phyloP scores from a whole-genome alignment of 2,888 invertebrate species.

The Hemistola chrysoprasaria region DNA sequence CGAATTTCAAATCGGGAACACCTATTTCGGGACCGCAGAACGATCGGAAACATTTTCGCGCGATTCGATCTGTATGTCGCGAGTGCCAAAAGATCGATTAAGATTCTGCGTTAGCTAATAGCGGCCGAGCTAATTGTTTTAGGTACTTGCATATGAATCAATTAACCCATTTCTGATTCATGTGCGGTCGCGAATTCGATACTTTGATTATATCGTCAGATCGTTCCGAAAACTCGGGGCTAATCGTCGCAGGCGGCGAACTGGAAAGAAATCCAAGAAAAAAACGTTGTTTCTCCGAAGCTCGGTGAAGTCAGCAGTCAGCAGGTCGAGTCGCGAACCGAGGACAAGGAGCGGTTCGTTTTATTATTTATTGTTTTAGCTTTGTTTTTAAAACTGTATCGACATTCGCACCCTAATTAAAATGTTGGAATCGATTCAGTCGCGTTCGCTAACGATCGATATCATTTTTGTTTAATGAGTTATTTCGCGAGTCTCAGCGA shows the following conservation, averaged over 20 bases:
- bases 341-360: slow-evolving; percentile 13
- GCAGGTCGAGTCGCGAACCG: slow-evolving; percentile 30
- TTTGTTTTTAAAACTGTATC: slow-evolving; percentile 44
- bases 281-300: slow-evolving; percentile 52
- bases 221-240: slow-evolving; percentile 41
- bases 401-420: slow-evolving; percentile 64
- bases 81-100: slow-evolving; percentile 18
- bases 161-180: slow-evolving; percentile 40
- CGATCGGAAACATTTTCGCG: slow-evolving; percentile 11
- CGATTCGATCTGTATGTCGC: slow-evolving; percentile 8
- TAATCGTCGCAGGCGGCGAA: slow-evolving; percentile 47
- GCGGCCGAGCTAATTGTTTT: slow-evolving; percentile 49
- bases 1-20: slow-evolving; percentile 27
- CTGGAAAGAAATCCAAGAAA: slow-evolving; percentile 50
- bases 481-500: slow-evolving; percentile 51
- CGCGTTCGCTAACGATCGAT: slow-evolving; percentile 60
- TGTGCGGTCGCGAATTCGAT: slow-evolving; percentile 32
- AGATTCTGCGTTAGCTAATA: slow-evolving; percentile 55
- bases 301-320: slow-evolving; percentile 21
- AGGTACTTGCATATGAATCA: slow-evolving; percentile 31
- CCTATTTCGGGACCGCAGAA: slow-evolving; percentile 23
- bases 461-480: slow-evolving; percentile 77
- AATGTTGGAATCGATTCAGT: slow-evolving; percentile 67
- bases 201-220: slow-evolving; percentile 37
- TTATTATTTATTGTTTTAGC: slow-evolving; percentile 15